These are phyloP conservation scores for Drosophila differens DNA, from an alignment of 2,888 invertebrate species.

Conservation along the genomic window DNA sequence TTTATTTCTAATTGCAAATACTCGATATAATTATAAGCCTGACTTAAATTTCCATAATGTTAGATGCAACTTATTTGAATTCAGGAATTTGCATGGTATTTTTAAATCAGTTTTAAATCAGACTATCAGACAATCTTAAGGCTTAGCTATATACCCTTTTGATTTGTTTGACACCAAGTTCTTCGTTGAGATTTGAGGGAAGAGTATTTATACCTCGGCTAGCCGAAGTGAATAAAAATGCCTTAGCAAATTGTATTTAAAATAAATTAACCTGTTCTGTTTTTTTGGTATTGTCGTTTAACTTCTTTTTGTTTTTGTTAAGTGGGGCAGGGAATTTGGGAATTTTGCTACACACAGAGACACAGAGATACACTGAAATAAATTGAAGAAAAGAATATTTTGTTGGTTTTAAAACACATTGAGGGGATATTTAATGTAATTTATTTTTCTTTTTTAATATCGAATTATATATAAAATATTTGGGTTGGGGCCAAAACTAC, in stretches of 20 bases:
- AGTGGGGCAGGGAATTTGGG: constrained; percentile 53
- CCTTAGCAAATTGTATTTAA: background rate
- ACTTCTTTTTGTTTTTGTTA: constrained; percentile 26
- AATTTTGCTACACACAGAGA: constrained; percentile 75
- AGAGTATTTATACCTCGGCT: constrained; percentile 38
- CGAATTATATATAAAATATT: constrained; percentile 4
- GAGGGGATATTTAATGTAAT: constrained; percentile 44
- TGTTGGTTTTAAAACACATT: constrained; percentile 64
- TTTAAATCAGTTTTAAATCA: background rate
- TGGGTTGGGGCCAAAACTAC: constrained; percentile 28
- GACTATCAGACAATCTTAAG: background rate
- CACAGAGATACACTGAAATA: constrained; percentile 81
- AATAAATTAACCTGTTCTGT: constrained; percentile 16
- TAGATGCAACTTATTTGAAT: background rate
- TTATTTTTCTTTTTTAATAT: background rate
- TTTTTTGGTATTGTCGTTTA: constrained; percentile 32
- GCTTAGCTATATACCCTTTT: background rate
- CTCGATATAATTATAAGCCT: background rate
- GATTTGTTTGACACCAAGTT: background rate
- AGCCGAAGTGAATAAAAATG: constrained; percentile 21
- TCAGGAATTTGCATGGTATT: background rate
- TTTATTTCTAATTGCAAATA: background rate
- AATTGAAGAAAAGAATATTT: constrained; percentile 73
- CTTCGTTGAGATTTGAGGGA: background rate
- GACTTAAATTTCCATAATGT: background rate